These are phyloP conservation scores for Tupiocoris notatus DNA, from an alignment of 2,888 invertebrate genomes.

Conservation along the genomic window DNA sequence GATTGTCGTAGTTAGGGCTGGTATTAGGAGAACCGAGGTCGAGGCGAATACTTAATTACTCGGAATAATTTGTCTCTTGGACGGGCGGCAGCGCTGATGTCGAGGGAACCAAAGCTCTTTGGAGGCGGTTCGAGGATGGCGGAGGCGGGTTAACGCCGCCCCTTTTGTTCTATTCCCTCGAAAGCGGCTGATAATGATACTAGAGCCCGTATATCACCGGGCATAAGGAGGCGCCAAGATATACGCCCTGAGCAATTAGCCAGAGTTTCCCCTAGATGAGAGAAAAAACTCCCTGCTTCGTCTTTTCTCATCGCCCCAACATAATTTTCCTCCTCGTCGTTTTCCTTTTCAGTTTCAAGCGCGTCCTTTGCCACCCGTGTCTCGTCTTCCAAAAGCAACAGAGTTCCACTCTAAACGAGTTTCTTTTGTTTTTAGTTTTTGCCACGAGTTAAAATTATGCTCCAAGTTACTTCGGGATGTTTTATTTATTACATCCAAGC, in stretches of 20 bases:
- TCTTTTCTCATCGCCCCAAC: background rate
- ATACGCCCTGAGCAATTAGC: slow-evolving; percentile 42
- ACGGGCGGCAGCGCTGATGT: slow-evolving; percentile 5
- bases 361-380: background rate
- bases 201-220: slow-evolving; percentile 45
- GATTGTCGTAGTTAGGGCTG: slow-evolving; percentile 5
- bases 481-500: slow-evolving; percentile 17
- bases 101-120: too few relatives aligned
- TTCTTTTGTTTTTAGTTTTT: slow-evolving; percentile 36
- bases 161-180: slow-evolving; percentile 41
- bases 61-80: slow-evolving; percentile 49
- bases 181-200: slow-evolving; percentile 45
- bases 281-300: slow-evolving; percentile 5
- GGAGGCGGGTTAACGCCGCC: slow-evolving; percentile 4
- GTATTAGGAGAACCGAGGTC: slow-evolving; percentile 19
- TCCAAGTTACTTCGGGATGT: slow-evolving; percentile 18
- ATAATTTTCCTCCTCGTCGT: background rate
- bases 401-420: slow-evolving; percentile 37
- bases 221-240: slow-evolving; percentile 46
- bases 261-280: slow-evolving; percentile 20
- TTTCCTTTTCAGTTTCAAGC: background rate
- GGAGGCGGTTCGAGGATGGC: background rate
- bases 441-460: slow-evolving; percentile 33
- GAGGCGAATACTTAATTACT: slow-evolving; percentile 48
- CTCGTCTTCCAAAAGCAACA: slow-evolving; percentile 36